Percentiles rank a stretch among this genome's conserved stretches.
Conservation (phyloP, 2,113 vertebrate species). For the Epinephelus moara region DNA sequence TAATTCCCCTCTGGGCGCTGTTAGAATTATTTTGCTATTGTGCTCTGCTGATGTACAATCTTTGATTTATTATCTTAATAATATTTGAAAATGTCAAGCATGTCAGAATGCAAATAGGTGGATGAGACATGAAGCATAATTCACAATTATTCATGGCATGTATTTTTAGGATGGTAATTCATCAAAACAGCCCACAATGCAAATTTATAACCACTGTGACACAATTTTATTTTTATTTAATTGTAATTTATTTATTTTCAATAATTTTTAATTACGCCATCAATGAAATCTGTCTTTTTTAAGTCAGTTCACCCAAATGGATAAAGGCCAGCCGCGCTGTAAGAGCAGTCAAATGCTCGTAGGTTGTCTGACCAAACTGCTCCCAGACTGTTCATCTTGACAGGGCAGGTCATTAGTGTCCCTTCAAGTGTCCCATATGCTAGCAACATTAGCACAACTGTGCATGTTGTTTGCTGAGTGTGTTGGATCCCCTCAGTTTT, state of each 20-base stretch:
- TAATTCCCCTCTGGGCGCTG: constrained; percentile 32
- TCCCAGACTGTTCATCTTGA: constrained; percentile 51
- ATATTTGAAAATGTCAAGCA: constrained; percentile 75
- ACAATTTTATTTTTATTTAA: background rate
- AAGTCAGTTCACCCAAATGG: background rate
- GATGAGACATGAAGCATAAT: constrained; percentile 56
- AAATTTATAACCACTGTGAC: constrained; percentile 8
- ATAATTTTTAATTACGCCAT: background rate
- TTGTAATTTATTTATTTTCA: background rate
- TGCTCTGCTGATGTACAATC: constrained; percentile 19
- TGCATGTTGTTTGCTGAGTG: constrained; percentile 70
- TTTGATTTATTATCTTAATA: constrained; percentile 76
- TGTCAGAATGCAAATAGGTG: constrained; percentile 58
- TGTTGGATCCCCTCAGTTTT: constrained; percentile 71
- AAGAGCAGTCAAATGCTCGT: constrained; percentile 23
- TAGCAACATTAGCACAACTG: constrained; percentile 73
- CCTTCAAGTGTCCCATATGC: constrained; percentile 62
- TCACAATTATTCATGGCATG: constrained; percentile 48
- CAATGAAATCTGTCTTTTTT: background rate
- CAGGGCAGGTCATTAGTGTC: constrained; percentile 65
- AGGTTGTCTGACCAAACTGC: constrained; percentile 45
- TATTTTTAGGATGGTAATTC: constrained; percentile 46
- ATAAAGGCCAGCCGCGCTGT: background rate
- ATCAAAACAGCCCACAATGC: constrained; percentile 32
- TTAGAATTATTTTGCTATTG: constrained; percentile 52